These are phyloP conservation scores for Eilema griseolum DNA, from an alignment of 2,888 invertebrate genomes.

Conservation along the genomic window DNA sequence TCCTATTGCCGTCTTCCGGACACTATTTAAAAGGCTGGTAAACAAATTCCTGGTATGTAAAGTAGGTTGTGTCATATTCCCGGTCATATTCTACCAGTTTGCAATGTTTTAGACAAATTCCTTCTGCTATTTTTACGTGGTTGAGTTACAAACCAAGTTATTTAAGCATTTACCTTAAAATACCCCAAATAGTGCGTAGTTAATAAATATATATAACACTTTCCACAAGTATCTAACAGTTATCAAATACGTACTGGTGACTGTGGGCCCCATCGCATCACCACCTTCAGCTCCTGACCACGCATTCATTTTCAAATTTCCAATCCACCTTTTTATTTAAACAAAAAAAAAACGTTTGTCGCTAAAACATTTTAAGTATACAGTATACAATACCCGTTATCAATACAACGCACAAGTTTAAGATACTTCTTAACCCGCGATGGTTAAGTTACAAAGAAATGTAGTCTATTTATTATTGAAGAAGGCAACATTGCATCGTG, in stretches of 20 bases:
- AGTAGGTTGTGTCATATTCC: too few species aligned
- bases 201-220: too few species aligned
- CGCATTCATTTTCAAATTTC: slow-evolving; percentile 68
- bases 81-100: too few species aligned
- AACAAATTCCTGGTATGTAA: too few species aligned
- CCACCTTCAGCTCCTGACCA: slow-evolving; percentile 69
- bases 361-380: slow-evolving; percentile 3
- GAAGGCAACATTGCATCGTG: slow-evolving; percentile 51
- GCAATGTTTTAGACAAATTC: too few species aligned
- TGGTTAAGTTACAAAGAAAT: slow-evolving; percentile 9
- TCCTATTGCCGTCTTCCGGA: too few species aligned
- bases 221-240: too few species aligned
- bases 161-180: too few species aligned
- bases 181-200: too few species aligned
- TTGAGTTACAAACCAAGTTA: too few species aligned
- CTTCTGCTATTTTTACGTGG: too few species aligned
- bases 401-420: not conserved
- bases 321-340: slow-evolving; percentile 9
- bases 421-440: not conserved
- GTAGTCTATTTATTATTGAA: slow-evolving; percentile 5
- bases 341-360: not conserved
- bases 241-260: slow-evolving; percentile 73
- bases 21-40: too few species aligned
- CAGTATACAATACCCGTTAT: slow-evolving; percentile 9
- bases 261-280: slow-evolving; percentile 78